These are phyloP conservation scores for Ceratosolen solmsi DNA, from an alignment of 1,140 invertebrate species.

Conservation along the genomic window DNA sequence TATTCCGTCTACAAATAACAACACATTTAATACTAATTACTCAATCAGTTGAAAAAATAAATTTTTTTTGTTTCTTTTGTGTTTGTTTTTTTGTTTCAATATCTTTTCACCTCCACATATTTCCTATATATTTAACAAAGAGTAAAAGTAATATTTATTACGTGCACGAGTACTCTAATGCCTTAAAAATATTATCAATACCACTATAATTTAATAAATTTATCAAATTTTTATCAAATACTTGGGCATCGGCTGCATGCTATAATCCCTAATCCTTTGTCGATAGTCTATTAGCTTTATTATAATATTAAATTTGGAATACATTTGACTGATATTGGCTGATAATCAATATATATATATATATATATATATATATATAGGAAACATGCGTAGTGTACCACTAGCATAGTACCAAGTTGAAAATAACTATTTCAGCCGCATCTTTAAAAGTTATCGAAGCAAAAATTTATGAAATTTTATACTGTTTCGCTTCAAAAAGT, in stretches of 20 bases:
- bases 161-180: neutral
- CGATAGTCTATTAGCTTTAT: neutral
- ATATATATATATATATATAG: too few species aligned
- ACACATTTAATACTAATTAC: too few species aligned
- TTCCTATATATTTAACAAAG: too few species aligned
- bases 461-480: neutral
- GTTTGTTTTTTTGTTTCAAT: too few species aligned
- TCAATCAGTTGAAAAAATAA: too few species aligned
- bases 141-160: neutral
- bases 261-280: neutral
- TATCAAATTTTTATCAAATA: neutral
- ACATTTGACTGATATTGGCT: too few species aligned
- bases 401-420: too few species aligned
- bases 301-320: neutral
- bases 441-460: slow-evolving; percentile 1
- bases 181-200: neutral
- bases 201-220: neutral
- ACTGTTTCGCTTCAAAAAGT: neutral
- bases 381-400: too few species aligned
- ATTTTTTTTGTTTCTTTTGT: too few species aligned
- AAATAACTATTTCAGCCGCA: neutral
- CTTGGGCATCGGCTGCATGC: neutral
- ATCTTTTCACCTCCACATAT: too few species aligned
- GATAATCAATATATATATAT: neutral
- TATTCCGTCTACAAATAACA: too few species aligned